Evolutionary conservation across 92 coral and sea anemone genomes (phyloP).

Genomic region (Palythoa caribaeorum): DNA sequence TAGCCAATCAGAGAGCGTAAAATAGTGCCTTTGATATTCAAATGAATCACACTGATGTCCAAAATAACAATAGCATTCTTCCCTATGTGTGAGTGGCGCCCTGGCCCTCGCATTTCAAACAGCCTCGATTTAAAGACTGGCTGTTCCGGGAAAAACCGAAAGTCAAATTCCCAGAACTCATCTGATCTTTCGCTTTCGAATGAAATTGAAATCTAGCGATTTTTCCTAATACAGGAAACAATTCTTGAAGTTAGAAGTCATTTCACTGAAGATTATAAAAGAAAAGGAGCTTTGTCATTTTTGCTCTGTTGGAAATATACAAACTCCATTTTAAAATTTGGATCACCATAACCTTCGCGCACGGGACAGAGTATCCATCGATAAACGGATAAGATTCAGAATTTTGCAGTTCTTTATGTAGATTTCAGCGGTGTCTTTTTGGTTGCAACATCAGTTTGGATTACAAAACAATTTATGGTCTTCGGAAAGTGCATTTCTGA

Average conservation of each 20-base stretch:
- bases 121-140: constrained; percentile 22
- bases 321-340: neutral
- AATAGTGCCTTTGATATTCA: no score
- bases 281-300: constrained; percentile 3
- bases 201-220: neutral
- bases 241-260: neutral
- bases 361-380: neutral
- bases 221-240: neutral
- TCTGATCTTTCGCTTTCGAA: neutral
- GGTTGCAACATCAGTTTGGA: neutral
- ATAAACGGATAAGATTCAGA: no score
- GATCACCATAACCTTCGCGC: neutral
- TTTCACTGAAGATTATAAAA: neutral
- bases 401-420: neutral
- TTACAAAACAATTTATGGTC: neutral
- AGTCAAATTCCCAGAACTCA: constrained; percentile 9
- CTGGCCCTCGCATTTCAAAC: no score
- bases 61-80: no score
- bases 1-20: no score
- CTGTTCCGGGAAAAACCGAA: constrained; percentile 25
- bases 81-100: no score
- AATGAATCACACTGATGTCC: no score
- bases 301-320: neutral
- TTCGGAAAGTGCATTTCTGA: no score
- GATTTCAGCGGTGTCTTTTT: neutral